A percentile compares a stretch with the other conserved stretches of the same genome.
Conservation (phyloP, 92 coral and sea anemone species). For the Hydrozoanthus gracilis region DNA sequence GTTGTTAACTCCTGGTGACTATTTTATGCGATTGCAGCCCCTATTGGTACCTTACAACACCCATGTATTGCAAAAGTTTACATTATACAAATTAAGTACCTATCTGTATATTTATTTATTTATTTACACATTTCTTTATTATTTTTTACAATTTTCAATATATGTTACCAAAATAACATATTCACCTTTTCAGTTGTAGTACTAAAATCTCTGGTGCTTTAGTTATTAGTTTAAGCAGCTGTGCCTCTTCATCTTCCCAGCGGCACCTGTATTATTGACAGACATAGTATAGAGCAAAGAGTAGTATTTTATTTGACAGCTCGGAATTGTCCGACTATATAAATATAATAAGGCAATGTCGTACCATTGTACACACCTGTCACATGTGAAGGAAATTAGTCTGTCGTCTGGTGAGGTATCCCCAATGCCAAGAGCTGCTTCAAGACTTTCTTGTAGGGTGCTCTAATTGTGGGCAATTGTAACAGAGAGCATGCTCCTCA, state of each 20-base stretch:
- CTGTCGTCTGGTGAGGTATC: neutral
- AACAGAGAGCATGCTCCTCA: neutral
- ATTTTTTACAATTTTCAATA: neutral
- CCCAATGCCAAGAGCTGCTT: neutral
- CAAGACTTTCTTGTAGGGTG: conserved; percentile 1
- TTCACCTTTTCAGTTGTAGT: neutral
- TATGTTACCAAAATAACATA: neutral
- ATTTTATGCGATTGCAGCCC: neutral
- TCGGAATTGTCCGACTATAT: neutral
- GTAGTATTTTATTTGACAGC: neutral
- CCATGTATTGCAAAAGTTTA: neutral
- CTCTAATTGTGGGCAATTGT: neutral
- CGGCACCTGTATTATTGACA: neutral
- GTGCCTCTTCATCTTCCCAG: neutral
- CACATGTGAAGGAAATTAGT: neutral
- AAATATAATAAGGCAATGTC: neutral
- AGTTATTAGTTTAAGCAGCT: neutral
- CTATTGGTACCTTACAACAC: neutral
- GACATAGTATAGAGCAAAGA: neutral
- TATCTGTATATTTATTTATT: neutral
- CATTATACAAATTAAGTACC: neutral
- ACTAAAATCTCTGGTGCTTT: neutral
- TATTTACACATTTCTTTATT: neutral
- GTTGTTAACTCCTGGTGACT: neutral
- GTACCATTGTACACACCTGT: neutral